Conservation (phyloP, 2,113 vertebrate genomes). For the Corythoichthys haematopterus region DNA sequence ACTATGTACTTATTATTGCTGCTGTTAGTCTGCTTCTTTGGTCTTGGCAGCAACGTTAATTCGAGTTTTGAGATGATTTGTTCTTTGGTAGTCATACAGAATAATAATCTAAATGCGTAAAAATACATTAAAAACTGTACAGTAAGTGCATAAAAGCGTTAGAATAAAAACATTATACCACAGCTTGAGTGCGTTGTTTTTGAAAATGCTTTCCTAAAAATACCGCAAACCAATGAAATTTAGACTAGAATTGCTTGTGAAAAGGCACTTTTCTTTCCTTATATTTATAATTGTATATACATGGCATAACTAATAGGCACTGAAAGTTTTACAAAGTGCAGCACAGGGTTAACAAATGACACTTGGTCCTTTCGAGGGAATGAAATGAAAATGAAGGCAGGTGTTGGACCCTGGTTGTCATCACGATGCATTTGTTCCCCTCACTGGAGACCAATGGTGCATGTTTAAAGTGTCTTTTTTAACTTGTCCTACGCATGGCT, state of each 20-base stretch:
- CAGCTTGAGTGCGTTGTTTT: neutral
- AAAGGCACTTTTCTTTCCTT: conserved; percentile 52
- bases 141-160: conserved; percentile 4
- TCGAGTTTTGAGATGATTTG: conserved; percentile 53
- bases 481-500: conserved; percentile 58
- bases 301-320: conserved; percentile 26
- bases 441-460: conserved; percentile 46
- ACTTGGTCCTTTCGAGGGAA: conserved; percentile 51
- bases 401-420: conserved; percentile 48
- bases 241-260: neutral
- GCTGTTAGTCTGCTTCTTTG: conserved; percentile 36
- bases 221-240: no score
- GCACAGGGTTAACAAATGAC: conserved; percentile 15
- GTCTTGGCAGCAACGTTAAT: conserved; percentile 10
- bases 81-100: conserved; percentile 8
- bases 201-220: neutral
- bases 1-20: conserved; percentile 45
- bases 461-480: conserved; percentile 30
- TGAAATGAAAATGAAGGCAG: conserved; percentile 56
- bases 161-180: neutral
- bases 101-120: neutral
- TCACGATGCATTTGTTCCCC: conserved; percentile 34
- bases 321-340: conserved; percentile 54
- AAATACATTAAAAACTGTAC: conserved; percentile 5
- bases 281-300: conserved; percentile 12